Base-by-base conservation (phyloP, 92 coral and sea anemone genomes). In the Palythoa heliodiscus region DNA sequence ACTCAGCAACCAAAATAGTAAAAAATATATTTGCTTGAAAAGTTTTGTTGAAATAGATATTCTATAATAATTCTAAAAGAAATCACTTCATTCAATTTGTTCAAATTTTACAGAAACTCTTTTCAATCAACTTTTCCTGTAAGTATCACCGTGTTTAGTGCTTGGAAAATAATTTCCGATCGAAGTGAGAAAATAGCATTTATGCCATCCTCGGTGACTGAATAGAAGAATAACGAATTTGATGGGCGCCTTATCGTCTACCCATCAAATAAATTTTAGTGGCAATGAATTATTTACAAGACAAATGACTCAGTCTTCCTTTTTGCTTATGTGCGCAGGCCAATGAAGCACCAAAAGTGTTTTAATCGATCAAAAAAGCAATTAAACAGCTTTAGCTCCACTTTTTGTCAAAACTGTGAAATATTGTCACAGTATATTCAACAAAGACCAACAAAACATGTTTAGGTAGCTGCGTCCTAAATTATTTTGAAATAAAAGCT, bases 191-290 rank as follows among this genome's bases (percentile, higher is more conserved):
- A 63, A 70, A 29, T 24, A 17, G 73, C 40, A 38, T 35, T 6
- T 24, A 15, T 63, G 70, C 17, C 24, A 17, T 35, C 71, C 35
- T 35, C 71, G 35, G 12, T 66, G 14, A 10, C 14, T 63, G 69
- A 63, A 9, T 8, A 43, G 9, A 43, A 17, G 22, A 23, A 63
- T 40, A 52, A 73, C 78, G 78, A 73, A 50, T 47, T 73, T 48
- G 60, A 73, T 48, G 60, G 78, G 78, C 78, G 78, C 78, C 78
- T 73, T 48, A 48, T 39, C 78, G 78, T 73, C 78, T 73, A 50
- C 57, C 16, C 25, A 40, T 20, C 60, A 48, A 73, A 73, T 43
- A 58, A 54, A 47, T 48, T 72, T 71, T 50, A 73, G 35, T 24
- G 54, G 78, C 78, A 73, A 73, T 73, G 60, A 73, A 73, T 73